Conservation (phyloP, 2,888 invertebrate species). For the Anthoptus insignis region DNA sequence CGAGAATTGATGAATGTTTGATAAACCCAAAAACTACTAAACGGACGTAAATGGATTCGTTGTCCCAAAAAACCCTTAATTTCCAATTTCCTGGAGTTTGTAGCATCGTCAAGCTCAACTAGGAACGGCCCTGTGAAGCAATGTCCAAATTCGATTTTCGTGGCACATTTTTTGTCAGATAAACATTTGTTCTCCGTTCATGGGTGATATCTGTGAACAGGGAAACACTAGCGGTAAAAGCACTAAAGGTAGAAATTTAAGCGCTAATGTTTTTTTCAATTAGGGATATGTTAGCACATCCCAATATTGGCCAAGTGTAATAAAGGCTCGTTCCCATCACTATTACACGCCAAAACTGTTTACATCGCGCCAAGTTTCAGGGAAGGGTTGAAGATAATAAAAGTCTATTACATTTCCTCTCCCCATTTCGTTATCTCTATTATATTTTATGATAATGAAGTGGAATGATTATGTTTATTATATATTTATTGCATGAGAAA, state of each 20-base stretch:
- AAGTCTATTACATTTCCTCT: conserved; percentile 16
- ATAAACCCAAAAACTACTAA: no score
- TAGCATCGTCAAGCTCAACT: no score
- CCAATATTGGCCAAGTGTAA: conserved; percentile 57
- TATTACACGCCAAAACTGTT: conserved; percentile 38
- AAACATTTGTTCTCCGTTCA: no score
- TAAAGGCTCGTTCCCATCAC: conserved; percentile 51
- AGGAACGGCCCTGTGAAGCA: no score
- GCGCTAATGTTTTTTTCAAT: conserved; percentile 2
- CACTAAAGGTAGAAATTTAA: no score
- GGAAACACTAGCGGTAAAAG: no score
- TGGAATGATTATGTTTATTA: background rate
- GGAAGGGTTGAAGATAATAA: conserved; percentile 22
- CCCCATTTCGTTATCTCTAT: conserved; percentile 1
- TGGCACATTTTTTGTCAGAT: no score
- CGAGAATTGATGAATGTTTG: no score
- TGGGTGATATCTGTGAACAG: no score
- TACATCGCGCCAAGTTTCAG: conserved; percentile 18
- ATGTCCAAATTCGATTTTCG: no score
- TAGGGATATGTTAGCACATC: conserved; percentile 43
- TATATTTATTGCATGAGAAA: background rate
- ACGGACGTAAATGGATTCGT: background rate
- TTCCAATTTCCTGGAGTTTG: no score
- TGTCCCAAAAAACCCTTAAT: background rate
- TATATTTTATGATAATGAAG: conserved; percentile 10